Evolutionary conservation across 2,113 vertebrate genomes (phyloP).

Genomic region (Gnathonemus echidnorhynchus): DNA sequence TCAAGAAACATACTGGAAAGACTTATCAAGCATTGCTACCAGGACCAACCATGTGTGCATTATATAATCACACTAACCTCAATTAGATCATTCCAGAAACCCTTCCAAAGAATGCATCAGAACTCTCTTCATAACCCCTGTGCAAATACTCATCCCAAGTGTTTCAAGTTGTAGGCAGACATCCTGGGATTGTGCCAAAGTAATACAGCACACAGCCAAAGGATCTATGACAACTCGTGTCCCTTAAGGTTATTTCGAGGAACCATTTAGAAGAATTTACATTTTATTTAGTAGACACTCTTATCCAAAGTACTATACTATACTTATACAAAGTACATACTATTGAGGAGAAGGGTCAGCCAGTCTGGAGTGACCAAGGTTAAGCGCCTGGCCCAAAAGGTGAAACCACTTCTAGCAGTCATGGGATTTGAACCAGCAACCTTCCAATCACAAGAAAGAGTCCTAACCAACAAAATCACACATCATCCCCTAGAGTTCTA

Average conservation of each 20-base stretch:
- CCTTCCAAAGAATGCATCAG: not conserved
- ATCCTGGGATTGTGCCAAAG: not conserved
- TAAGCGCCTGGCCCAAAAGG: not conserved
- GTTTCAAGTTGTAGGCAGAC: not conserved
- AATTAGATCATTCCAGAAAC: not conserved
- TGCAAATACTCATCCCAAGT: not conserved
- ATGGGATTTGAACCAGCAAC: not conserved
- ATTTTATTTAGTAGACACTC: not conserved
- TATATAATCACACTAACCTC: not conserved
- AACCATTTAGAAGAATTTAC: not conserved
- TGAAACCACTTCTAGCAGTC: not conserved
- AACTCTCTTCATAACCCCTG: not conserved
- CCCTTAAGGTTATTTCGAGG: not conserved
- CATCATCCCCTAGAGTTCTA: not conserved
- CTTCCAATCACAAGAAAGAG: not conserved
- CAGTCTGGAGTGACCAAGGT: not conserved
- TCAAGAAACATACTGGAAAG: not conserved
- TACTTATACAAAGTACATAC: not conserved
- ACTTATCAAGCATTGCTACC: not conserved
- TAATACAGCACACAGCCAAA: not conserved
- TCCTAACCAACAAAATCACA: not conserved
- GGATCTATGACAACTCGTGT: not conserved
- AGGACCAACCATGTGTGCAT: not conserved
- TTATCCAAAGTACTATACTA: not conserved
- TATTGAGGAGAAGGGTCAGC: not conserved